These are phyloP conservation scores for Leptura quadrifasciata DNA, from an alignment of 2,888 invertebrate species.

Conservation along the genomic window DNA sequence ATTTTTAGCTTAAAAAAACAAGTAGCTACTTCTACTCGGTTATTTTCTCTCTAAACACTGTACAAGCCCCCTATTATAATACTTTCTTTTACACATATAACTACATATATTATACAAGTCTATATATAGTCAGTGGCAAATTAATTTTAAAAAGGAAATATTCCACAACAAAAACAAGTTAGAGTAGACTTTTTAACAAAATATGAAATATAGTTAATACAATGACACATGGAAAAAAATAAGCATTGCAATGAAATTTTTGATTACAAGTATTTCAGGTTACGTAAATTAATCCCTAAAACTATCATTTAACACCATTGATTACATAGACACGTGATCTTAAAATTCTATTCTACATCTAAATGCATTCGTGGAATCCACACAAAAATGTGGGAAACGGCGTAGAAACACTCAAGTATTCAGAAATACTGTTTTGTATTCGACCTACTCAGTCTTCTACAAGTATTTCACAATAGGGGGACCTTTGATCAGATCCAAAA, in stretches of 20 bases:
- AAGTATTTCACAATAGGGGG: conserved; percentile 25
- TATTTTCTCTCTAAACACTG: conserved; percentile 35
- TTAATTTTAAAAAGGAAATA: conserved; percentile 25
- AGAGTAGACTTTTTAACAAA: neutral
- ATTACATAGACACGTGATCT: conserved; percentile 20
- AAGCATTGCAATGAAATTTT: conserved; percentile 1
- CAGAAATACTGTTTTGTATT: conserved; percentile 21
- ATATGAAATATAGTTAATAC: neutral
- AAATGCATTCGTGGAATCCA: conserved; percentile 35
- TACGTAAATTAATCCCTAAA: conserved; percentile 19
- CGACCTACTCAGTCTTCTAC: conserved; percentile 42
- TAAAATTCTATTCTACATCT: conserved; percentile 21
- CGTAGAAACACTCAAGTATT: conserved; percentile 18
- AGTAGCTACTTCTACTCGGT: neutral
- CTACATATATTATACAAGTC: conserved; percentile 41
- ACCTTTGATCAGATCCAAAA: neutral
- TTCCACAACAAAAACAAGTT: neutral
- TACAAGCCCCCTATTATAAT: conserved; percentile 32
- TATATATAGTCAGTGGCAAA: conserved; percentile 20
- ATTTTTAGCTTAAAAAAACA: conserved; percentile 19
- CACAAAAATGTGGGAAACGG: neutral
- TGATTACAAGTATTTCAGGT: conserved; percentile 34
- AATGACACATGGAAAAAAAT: neutral
- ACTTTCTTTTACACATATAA: conserved; percentile 42
- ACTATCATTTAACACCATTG: conserved; percentile 16